Evolutionary conservation across 1,140 invertebrate species (phyloP).

Genomic region (Andricus grossulariae): DNA sequence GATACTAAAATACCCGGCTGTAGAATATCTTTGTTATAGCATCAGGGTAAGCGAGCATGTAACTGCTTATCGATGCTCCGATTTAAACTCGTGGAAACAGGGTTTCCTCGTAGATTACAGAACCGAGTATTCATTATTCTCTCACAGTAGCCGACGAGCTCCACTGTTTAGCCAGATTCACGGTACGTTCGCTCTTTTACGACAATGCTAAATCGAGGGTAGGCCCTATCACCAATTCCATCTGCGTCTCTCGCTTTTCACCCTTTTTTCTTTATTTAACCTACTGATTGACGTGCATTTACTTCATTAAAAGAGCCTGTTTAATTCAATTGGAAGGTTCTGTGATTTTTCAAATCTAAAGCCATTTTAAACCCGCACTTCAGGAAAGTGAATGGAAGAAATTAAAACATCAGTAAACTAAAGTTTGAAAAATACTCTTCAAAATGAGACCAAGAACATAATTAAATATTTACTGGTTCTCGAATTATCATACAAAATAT

Average conservation of each 20-base stretch:
- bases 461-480: too few relatives aligned
- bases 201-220: slow-evolving; percentile 24
- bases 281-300: not conserved
- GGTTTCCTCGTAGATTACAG: slow-evolving; percentile 36
- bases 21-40: not conserved
- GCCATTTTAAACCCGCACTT: not conserved
- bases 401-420: not conserved
- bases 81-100: slow-evolving; percentile 43
- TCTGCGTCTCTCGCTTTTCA: slow-evolving; percentile 13
- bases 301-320: not conserved
- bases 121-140: slow-evolving; percentile 41
- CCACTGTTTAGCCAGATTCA: slow-evolving; percentile 24
- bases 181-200: not conserved
- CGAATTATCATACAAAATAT: too few relatives aligned
- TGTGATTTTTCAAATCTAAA: not conserved
- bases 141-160: not conserved
- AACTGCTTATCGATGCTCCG: slow-evolving; percentile 43
- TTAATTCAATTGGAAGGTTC: not conserved
- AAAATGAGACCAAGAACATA: too few relatives aligned
- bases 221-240: slow-evolving; percentile 2
- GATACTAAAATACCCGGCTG: not conserved
- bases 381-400: not conserved
- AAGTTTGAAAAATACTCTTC: too few relatives aligned
- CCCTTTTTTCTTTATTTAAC: not conserved
- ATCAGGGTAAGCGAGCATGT: slow-evolving; percentile 26